Evolutionary conservation across 2,888 invertebrate species (phyloP), one percentile per base, ranked within the genome.

Genomic region (Ophion costatus): DNA sequence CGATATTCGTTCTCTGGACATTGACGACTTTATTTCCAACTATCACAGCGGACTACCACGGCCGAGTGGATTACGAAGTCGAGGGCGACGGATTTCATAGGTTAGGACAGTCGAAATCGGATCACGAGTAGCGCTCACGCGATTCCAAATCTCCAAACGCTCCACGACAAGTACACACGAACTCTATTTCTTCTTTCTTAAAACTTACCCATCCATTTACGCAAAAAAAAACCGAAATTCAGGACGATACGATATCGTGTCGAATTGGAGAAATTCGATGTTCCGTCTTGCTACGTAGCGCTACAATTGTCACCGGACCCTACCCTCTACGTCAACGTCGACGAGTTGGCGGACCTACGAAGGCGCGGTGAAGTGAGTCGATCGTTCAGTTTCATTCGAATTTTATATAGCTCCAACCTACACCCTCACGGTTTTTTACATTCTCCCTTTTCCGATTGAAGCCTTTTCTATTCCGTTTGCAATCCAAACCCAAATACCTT

Each of bases 61-160:
- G 89, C 24, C 85, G 82, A 14, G 14, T 93, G 14, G 85, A 88
- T 17, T 87, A 90, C 57, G 78, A 87, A 42, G 88, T 92, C 3
- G 88, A 90, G 42, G 93, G 92, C 63, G 87, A 89, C 56, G 93
- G 93, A 86, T 93, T 92, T 90, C 93, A 93, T 87, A 93, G 93
- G 93, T 93, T 90, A 91, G 86, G 51, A 51, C 17, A 51, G 4
- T 14, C 59, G 83, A 64, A 57, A 76, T 29, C 38, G 61, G 61
- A 61, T 80, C 59, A 66, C 42, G 11, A 63, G 63, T 10, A 11
- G n/a, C 66, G 20, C 7, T 22, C 20, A 9, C 20, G 59, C 59
- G 7, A 7, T 20, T 59, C 4, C 7, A 22, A 9, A 20, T 0
- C 7, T 9, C n/a, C n/a, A n/a, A n/a, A 59, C 20, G 57, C 20